A percentile compares a stretch with the other conserved stretches of the same genome.
Evolutionary conservation across 2,113 vertebrate species (phyloP).

Genomic region (Anas platyrhynchos): DNA sequence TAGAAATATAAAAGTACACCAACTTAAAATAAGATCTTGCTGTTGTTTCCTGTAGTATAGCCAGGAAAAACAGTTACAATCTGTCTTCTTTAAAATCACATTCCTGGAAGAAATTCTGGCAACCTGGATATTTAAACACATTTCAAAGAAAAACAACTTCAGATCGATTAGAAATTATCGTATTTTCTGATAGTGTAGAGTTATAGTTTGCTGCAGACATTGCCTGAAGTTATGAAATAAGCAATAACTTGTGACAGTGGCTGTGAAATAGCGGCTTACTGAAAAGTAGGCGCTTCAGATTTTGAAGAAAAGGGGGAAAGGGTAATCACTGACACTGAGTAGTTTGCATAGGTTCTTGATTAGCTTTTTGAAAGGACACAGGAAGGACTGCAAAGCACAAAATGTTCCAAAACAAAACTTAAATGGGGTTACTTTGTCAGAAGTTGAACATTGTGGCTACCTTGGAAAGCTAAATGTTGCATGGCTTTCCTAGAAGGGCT

Average conservation of each 20-base stretch:
- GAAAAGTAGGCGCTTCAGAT: neutral
- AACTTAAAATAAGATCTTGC: slow-evolving; percentile 83
- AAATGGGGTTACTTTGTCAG: neutral
- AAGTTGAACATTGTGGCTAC: neutral
- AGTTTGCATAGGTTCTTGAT: neutral
- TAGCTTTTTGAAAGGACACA: neutral
- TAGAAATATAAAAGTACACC: slow-evolving; percentile 79
- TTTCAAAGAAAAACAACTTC: slow-evolving; percentile 81
- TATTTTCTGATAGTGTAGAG: slow-evolving; percentile 43
- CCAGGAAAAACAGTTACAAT: slow-evolving; percentile 87
- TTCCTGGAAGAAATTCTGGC: slow-evolving; percentile 84
- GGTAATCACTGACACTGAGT: neutral
- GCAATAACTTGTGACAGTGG: neutral
- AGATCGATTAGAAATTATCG: slow-evolving; percentile 74
- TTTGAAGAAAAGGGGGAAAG: neutral
- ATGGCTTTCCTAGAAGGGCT: neutral
- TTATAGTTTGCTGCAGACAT: slow-evolving; percentile 4
- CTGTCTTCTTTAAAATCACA: slow-evolving; percentile 83
- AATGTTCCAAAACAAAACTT: slow-evolving; percentile 43
- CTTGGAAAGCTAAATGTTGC: neutral
- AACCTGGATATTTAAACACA: slow-evolving; percentile 82
- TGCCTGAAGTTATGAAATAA: slow-evolving; percentile 13
- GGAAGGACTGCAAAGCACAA: slow-evolving; percentile 5
- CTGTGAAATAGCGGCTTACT: neutral
- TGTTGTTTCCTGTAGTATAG: slow-evolving; percentile 85